Evolutionary conservation across 2,888 invertebrate species (phyloP), one percentile per base, ranked within the genome.

Genomic region (Campaea margaritaria): DNA sequence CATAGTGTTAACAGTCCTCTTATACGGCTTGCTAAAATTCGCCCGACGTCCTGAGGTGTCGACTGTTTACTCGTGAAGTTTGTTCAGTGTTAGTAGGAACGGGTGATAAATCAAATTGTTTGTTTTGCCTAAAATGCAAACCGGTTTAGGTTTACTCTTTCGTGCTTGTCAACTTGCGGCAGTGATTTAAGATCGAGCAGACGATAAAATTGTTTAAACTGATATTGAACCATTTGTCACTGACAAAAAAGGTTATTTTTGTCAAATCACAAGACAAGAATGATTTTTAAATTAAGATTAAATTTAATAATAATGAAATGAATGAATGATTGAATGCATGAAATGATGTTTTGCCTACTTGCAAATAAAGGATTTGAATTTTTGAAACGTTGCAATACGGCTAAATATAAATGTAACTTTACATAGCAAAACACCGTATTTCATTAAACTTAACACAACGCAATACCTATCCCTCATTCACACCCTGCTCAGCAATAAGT

Each of bases 31-130:
- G 53, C 49, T 56, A 59, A 64, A 64, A 59, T 58, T 60, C 44
- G 51, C 31, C 43, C 55, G 56, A 54, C 51, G 45, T 58, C 15
- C 43, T 31, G 48, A 63, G 55, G 55, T 65, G 68, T 69, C 64
- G 63, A 60, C 56, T 65, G 68, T 69, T 65, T 62, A 60, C 56
- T 58, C 53, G 52, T 34, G 45, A 57, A 56, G 62, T 69, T 66
- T 63, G 62, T 42, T 28, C 49, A 60, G 65, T 52, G 63, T 63
- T 63, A 62, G 58, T 56, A 58, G 43, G 39, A 59, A 39, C 55
- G 58, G 63, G 65, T 58, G 64, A 69, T 69, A 69, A 58, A 64
- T 69, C 67, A 69, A 61, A 47, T 49, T 67, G 63, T 69, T 69
- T 67, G 55, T 62, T 64, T 58, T 58, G 60, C 48, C 51, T 57